Evolutionary conservation across 1,140 invertebrate genomes (phyloP), one percentile per base, ranked within the genome.

Genomic region (Drosophila micromelanica): DNA sequence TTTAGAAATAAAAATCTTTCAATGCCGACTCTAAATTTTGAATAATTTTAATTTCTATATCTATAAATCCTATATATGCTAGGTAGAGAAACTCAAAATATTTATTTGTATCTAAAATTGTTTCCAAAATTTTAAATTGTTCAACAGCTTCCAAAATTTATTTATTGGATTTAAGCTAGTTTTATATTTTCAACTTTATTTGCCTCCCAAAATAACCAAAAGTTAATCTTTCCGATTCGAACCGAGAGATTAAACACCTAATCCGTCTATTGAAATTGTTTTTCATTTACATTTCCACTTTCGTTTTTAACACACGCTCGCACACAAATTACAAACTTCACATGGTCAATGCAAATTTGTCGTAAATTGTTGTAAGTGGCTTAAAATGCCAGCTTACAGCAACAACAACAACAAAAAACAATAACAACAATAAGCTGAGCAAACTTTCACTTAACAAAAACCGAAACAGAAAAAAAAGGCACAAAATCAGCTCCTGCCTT

Each of bases 361-460:
- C 65, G 67, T 86, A 86, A 86, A 87, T 87, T 78, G 82, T 82
- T 86, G 61, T 73, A 81, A 85, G 85, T 78, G 81, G 78, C 70
- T 82, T 78, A 75, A 60, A 80, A 32, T 71, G 40, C 52, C 63
- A 61, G 17, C 56, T 38, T 38, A 64, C 35, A 54, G 30, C 43
- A 64, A 43, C 49, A 64, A 8, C 60, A 49, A 23, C n/a, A 54
- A 43, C 20, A 62, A n/a, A 54, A 43, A n/a, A n/a, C n/a, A 54
- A 43, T 30, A 62, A 42, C 56, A 51, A 59, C 38, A 54, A 55
- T 17, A 68, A 67, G 40, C 37, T 68, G 48, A 60, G 30, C 52
- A 68, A 70, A 87, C 81, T 87, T 86, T 86, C 81, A 86, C 82
- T 86, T 45, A 64, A 30, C 52, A 23, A 17, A 27, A 27, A 27